Evolutionary conservation across 2,888 invertebrate genomes (phyloP).

Genomic region (Aphidoletes aphidimyza): DNA sequence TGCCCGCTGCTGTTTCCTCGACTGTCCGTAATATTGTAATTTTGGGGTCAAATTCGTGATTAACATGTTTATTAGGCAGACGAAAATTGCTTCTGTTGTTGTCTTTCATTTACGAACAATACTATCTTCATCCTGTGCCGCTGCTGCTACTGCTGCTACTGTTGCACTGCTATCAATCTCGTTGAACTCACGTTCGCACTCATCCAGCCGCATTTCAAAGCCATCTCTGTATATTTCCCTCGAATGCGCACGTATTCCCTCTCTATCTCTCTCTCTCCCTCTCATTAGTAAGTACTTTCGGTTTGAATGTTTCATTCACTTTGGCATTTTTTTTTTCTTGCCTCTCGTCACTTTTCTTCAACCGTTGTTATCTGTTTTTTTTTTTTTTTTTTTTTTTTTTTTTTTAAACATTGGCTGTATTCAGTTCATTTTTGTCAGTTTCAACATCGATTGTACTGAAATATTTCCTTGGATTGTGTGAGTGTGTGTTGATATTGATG

Average conservation of each 20-base stretch:
- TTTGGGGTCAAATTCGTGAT: slow-evolving; percentile 55
- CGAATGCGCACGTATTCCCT: slow-evolving; percentile 1
- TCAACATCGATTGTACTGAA: slow-evolving; percentile 37
- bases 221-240: background rate
- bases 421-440: background rate
- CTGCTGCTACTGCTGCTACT: background rate
- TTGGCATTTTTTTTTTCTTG: too few species aligned
- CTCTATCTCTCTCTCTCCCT: background rate
- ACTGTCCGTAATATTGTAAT: slow-evolving; percentile 53
- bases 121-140: background rate
- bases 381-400: background rate
- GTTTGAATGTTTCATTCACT: background rate
- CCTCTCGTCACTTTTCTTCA: too few species aligned
- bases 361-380: too few species aligned
- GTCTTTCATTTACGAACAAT: background rate
- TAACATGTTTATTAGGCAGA: slow-evolving; percentile 55
- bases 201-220: background rate
- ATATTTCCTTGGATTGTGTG: background rate
- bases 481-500: too few species aligned
- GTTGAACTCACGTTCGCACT: background rate
- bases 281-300: background rate
- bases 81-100: slow-evolving; percentile 23
- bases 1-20: background rate
- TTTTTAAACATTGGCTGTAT: background rate
- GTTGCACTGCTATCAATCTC: slow-evolving; percentile 16